Conservation (phyloP, 1,140 invertebrate genomes). For the Bradysia coprophila region DNA sequence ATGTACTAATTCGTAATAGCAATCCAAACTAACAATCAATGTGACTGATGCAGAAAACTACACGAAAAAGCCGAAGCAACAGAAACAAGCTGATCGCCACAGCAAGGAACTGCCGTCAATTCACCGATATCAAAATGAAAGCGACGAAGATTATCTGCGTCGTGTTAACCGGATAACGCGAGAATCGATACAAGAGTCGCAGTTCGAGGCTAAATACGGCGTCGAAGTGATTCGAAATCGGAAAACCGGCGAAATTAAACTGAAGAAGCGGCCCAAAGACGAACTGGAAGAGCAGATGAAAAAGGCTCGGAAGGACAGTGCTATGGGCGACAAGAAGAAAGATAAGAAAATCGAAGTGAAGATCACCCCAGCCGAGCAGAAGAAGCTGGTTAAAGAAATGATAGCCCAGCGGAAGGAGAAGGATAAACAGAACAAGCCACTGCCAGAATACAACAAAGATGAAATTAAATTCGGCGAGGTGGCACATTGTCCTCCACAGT, state of each 20-base stretch:
- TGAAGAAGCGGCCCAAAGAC: conserved; percentile 26
- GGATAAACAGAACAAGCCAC: conserved; percentile 12
- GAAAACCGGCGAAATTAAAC: conserved; percentile 26
- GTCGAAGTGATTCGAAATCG: conserved; percentile 29
- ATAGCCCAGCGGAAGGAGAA: conserved; percentile 21
- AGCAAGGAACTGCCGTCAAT: conserved; percentile 9
- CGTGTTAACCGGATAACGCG: conserved; percentile 29
- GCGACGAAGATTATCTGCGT: conserved; percentile 23
- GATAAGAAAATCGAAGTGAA: conserved; percentile 7
- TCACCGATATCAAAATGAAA: conserved; percentile 26
- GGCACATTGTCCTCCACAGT: conserved; percentile 36
- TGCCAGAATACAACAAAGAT: conserved; percentile 24
- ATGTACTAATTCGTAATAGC: too few species aligned
- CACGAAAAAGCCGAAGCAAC: conserved; percentile 5
- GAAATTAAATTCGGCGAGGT: conserved; percentile 41
- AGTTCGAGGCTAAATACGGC: conserved; percentile 32
- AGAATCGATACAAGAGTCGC: conserved; percentile 28
- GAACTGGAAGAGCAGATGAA: conserved; percentile 28
- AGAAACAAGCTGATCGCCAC: neutral
- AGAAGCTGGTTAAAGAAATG: conserved; percentile 20
- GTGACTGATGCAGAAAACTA: conserved; percentile 4
- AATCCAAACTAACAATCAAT: too few species aligned
- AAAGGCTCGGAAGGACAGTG: conserved; percentile 17
- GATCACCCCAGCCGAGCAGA: conserved; percentile 25
- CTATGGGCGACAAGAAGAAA: conserved; percentile 12